Evolutionary conservation across 92 coral and sea anemone genomes (phyloP).

Genomic region (Epizoanthus ramosus): DNA sequence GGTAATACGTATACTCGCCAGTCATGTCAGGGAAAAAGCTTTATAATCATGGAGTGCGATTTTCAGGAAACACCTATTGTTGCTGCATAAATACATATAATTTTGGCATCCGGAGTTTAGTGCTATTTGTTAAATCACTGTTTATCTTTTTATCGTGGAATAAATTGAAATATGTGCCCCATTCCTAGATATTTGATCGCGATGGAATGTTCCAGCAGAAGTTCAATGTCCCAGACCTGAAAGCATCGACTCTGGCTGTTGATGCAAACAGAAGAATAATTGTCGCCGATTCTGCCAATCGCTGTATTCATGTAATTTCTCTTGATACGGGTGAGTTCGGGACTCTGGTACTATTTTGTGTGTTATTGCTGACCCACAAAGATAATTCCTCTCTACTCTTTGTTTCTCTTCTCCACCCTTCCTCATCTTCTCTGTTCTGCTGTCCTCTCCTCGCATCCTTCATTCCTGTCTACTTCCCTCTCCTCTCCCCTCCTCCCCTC

Average conservation of each 20-base stretch:
- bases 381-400: background rate
- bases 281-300: conserved; percentile 97
- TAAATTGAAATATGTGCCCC: background rate
- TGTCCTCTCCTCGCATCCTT: background rate
- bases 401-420: too few species aligned
- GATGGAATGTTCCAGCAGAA: conserved; percentile 98
- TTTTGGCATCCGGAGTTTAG: too few species aligned
- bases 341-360: background rate
- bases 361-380: background rate
- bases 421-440: background rate
- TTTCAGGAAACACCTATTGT: too few species aligned
- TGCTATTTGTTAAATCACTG: too few species aligned
- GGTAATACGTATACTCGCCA: too few species aligned
- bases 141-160: too few species aligned
- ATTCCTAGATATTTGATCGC: conserved; percentile 85
- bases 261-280: conserved; percentile 92
- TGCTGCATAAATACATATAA: too few species aligned
- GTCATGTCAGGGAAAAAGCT: too few species aligned
- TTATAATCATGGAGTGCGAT: too few species aligned
- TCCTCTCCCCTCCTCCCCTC: background rate
- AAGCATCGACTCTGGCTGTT: conserved; percentile 96
- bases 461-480: background rate
- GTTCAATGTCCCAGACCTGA: conserved; percentile 89
- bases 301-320: conserved; percentile 95
- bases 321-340: conserved; percentile 81